phyloP scores from a whole-genome alignment of 2,888 invertebrate genomes.

The Hydropsyche betteni region DNA sequence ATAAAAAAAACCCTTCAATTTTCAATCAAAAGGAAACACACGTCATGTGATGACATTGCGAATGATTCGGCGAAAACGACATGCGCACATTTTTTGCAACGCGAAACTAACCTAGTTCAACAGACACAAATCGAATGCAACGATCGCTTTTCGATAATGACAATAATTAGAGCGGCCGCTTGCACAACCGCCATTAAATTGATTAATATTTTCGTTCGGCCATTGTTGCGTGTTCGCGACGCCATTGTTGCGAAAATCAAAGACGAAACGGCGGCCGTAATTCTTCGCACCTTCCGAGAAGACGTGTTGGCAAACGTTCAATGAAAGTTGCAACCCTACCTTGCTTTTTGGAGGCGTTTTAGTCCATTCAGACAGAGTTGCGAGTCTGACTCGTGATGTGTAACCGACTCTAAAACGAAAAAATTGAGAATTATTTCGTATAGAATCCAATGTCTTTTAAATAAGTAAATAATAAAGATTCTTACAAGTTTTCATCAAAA shows the following conservation, averaged over 20 bases:
- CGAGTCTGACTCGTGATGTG: background rate
- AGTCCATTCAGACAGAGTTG: background rate
- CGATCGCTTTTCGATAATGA: too few species aligned
- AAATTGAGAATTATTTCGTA: too few species aligned
- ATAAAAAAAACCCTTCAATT: too few species aligned
- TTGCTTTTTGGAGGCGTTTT: background rate
- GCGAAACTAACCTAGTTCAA: too few species aligned
- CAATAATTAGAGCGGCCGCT: background rate
- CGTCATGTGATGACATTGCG: too few species aligned
- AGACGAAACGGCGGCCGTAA: background rate
- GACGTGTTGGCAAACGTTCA: background rate
- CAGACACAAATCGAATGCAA: too few species aligned
- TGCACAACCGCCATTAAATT: conserved; percentile 25
- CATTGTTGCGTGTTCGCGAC: background rate
- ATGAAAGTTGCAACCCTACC: conserved; percentile 2
- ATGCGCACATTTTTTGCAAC: too few species aligned
- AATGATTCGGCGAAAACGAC: too few species aligned
- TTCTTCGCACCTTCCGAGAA: conserved; percentile 8
- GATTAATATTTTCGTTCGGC: conserved; percentile 26
- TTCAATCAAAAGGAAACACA: too few species aligned
- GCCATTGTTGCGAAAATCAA: background rate
- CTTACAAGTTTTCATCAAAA: too few species aligned
- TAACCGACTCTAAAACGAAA: background rate
- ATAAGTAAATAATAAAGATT: too few species aligned
- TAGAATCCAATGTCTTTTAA: too few species aligned